Conservation (phyloP, 2,113 vertebrate species). For the Bubo bubo region DNA sequence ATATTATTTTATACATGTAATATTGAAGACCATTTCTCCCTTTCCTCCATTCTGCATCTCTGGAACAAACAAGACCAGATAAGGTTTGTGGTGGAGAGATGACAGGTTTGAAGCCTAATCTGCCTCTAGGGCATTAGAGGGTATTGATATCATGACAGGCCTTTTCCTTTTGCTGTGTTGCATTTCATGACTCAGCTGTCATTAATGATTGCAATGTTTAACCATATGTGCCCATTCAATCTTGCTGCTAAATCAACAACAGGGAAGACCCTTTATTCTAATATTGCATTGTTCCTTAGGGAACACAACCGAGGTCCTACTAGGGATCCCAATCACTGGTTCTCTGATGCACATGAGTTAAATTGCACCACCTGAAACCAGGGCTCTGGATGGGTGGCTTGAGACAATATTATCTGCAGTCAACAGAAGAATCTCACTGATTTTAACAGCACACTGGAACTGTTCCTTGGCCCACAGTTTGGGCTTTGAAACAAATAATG, state of each 20-base stretch:
- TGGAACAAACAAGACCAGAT: background rate
- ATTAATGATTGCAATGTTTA: background rate
- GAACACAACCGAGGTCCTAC: background rate
- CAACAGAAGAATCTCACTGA: background rate
- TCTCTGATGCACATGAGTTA: background rate
- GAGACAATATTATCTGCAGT: background rate
- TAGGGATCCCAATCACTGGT: background rate
- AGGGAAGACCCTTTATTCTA: background rate
- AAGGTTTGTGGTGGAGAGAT: background rate
- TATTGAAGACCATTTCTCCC: background rate
- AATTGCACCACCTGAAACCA: background rate
- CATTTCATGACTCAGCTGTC: background rate
- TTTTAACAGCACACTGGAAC: background rate
- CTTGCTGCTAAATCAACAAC: background rate
- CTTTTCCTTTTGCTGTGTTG: background rate
- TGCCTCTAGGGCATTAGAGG: background rate
- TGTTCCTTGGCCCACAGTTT: background rate
- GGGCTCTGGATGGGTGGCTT: background rate
- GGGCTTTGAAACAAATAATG: background rate
- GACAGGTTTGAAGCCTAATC: background rate
- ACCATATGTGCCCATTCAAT: background rate
- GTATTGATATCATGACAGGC: background rate
- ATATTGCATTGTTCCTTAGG: background rate
- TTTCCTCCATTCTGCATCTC: background rate
- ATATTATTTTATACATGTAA: background rate